Base-by-base conservation (phyloP, 2,888 invertebrate species). In the Drosophila demipolita region DNA sequence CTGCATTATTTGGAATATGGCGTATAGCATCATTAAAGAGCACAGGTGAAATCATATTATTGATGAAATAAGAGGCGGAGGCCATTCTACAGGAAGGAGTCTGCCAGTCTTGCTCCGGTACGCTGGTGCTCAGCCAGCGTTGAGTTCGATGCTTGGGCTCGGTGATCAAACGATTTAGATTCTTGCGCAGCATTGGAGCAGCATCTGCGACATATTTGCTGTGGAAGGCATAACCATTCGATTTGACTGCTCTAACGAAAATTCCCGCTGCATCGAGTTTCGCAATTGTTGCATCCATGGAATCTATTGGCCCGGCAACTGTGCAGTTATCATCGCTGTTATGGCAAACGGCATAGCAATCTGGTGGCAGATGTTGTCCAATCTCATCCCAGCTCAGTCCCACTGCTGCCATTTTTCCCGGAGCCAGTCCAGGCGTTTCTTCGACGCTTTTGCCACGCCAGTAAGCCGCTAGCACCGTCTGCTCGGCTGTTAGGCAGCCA, bases 281-380 rank as follows among this genome's bases (percentile, higher is more conserved):
- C 7, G 94, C 94, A 15, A 97, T 95, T 89, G 97, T 95, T 80
- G 94, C 94, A 48, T 94, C 94, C 45, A 98, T 94, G 1, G 95
- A 94, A 0, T 94, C 95, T 33, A 95, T 94, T 0, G 98, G 97
- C 0, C 99, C 99, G 6, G 99, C 99, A 73, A 99, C 94, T 17
- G 99, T 98, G 7, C 99, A 98, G 82, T 97, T 98, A 93, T 99
- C 99, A 72, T 94, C 94, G 71, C 98, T 96, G 94, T 99, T 99
- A 94, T 99, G 98, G 92, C 99, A 99, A 57, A 98, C 98, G 15
- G 98, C 96, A 86, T 95, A 95, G n/a, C 99, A 94, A 85, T 96
- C 97, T 29, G 95, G 91, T 6, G 98, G 98, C 86, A 97, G 96
- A 67, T 96, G 95, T 75, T 93, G 93, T 79, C 94, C 94, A 70